These are phyloP conservation scores for Neosilurus hyrtlii DNA, from an alignment of 2,797 vertebrate species.

Conservation along the genomic window DNA sequence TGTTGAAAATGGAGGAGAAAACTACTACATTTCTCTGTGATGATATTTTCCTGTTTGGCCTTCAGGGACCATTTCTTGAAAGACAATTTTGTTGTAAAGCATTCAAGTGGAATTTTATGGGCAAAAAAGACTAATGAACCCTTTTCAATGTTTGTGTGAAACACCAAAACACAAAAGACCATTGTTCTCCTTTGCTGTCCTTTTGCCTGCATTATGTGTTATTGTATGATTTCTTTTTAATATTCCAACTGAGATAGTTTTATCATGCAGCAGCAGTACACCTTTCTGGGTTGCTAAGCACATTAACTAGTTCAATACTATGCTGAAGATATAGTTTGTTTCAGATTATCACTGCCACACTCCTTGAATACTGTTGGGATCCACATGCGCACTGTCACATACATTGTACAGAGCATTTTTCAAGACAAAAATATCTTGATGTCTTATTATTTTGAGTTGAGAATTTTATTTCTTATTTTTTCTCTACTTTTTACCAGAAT, in stretches of 20 bases:
- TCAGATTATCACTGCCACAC: constrained; percentile 29
- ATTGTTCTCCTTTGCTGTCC: constrained; percentile 66
- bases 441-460: background rate
- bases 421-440: background rate
- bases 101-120: constrained; percentile 88
- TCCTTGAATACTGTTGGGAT: constrained; percentile 1
- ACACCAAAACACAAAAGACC: constrained; percentile 65
- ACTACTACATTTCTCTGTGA: constrained; percentile 54
- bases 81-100: constrained; percentile 79
- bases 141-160: constrained; percentile 59
- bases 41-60: constrained; percentile 61
- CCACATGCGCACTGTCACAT: background rate
- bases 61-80: constrained; percentile 77
- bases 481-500: background rate
- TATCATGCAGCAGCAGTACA: constrained; percentile 56
- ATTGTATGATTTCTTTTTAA: constrained; percentile 51
- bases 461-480: background rate
- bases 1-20: constrained; percentile 61
- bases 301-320: constrained; percentile 56
- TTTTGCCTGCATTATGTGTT: constrained; percentile 64
- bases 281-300: constrained; percentile 71
- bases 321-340: constrained; percentile 25
- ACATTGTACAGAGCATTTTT: background rate
- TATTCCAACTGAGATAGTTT: constrained; percentile 52
- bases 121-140: constrained; percentile 65